Conservation (phyloP, 2,113 vertebrate genomes). For the Oryzias melastigma region DNA sequence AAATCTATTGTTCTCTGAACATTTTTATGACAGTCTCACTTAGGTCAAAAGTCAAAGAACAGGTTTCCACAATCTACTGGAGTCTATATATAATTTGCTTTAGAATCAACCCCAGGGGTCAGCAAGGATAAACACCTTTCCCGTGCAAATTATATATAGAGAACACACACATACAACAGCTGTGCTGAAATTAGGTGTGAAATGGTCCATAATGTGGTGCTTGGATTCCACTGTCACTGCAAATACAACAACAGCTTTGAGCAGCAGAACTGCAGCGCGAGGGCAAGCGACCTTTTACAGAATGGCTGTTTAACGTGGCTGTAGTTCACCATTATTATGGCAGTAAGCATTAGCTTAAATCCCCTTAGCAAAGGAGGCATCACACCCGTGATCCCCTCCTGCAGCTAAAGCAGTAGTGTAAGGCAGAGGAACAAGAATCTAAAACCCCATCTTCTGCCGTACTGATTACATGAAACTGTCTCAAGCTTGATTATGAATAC, state of each 20-base stretch:
- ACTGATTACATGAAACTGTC: slow-evolving; percentile 57
- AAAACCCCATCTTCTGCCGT: slow-evolving; percentile 52
- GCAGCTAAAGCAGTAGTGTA: slow-evolving; percentile 56
- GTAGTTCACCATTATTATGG: slow-evolving; percentile 45
- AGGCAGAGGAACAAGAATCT: slow-evolving; percentile 39
- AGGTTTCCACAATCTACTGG: slow-evolving; percentile 1
- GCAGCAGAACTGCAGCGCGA: slow-evolving; percentile 17
- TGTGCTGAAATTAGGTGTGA: slow-evolving; percentile 16
- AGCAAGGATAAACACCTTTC: slow-evolving; percentile 7
- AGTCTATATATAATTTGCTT: slow-evolving; percentile 21
- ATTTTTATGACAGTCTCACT: slow-evolving; percentile 41
- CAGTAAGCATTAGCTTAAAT: slow-evolving; percentile 59
- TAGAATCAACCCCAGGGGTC: slow-evolving; percentile 30
- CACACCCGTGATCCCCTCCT: slow-evolving; percentile 52
- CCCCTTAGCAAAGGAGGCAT: slow-evolving; percentile 49
- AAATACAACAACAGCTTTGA: slow-evolving; percentile 16
- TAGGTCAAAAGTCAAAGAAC: slow-evolving; percentile 32
- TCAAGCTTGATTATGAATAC: slow-evolving; percentile 70
- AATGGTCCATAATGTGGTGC: not conserved
- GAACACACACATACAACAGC: slow-evolving; percentile 6
- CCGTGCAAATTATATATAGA: slow-evolving; percentile 21
- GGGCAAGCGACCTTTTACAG: slow-evolving; percentile 18
- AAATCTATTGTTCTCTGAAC: slow-evolving; percentile 49
- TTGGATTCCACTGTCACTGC: slow-evolving; percentile 13
- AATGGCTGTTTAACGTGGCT: slow-evolving; percentile 42